Evolutionary conservation across 1,140 invertebrate species (phyloP).

Genomic region (Andrena cerasifolii): DNA sequence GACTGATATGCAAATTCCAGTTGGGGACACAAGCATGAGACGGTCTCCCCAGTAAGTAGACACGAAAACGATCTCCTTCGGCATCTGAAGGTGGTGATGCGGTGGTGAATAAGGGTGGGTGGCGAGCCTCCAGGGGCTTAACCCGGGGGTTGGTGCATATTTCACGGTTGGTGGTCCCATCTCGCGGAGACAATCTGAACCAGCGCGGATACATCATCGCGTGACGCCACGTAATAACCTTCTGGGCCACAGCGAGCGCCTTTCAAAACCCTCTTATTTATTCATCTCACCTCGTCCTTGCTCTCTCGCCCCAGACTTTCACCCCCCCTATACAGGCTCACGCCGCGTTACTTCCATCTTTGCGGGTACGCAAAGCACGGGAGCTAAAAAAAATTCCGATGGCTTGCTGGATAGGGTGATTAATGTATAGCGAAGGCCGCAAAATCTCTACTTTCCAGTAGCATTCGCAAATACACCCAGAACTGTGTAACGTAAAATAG

Average conservation of each 20-base stretch:
- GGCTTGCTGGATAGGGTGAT: not conserved
- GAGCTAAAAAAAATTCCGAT: too few relatives aligned
- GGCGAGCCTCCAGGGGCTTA: slow-evolving; percentile 75
- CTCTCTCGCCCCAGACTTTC: slow-evolving; percentile 33
- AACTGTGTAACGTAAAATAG: slow-evolving; percentile 9
- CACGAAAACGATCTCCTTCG: slow-evolving; percentile 44
- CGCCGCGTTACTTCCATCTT: slow-evolving; percentile 11
- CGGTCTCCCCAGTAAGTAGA: slow-evolving; percentile 10
- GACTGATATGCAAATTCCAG: slow-evolving; percentile 34
- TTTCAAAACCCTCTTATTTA: slow-evolving; percentile 82
- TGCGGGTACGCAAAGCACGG: slow-evolving; percentile 18
- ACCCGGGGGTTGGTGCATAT: slow-evolving; percentile 79
- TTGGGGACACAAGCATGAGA: not conserved
- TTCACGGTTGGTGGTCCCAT: slow-evolving; percentile 82
- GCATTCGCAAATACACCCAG: too few relatives aligned
- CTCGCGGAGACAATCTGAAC: slow-evolving; percentile 82
- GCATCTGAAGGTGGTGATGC: slow-evolving; percentile 76
- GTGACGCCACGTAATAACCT: slow-evolving; percentile 81
- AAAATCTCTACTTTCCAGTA: not conserved
- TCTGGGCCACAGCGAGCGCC: slow-evolving; percentile 68
- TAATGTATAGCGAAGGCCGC: not conserved
- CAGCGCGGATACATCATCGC: slow-evolving; percentile 81
- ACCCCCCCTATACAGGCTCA: slow-evolving; percentile 19
- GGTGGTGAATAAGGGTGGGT: slow-evolving; percentile 74
- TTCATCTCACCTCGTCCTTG: slow-evolving; percentile 79